Conservation (phyloP, 1,140 invertebrate genomes). For the Aphelenchoides besseyi region DNA sequence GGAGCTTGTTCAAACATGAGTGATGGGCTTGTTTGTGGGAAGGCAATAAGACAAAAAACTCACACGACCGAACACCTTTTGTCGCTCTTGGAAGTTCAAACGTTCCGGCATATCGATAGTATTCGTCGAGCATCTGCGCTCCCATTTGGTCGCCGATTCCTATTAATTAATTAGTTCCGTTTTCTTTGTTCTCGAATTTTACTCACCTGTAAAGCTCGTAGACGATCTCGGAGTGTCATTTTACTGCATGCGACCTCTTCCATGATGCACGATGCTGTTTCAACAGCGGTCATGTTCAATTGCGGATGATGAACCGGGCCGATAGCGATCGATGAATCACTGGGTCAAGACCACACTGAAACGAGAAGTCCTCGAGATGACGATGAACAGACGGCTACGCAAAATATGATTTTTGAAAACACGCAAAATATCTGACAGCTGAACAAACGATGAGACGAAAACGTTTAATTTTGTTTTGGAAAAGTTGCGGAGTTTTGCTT, state of each 20-base stretch:
- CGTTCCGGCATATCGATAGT: not conserved
- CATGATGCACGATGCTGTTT: not conserved
- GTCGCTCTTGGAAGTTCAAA: not conserved
- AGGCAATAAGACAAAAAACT: not conserved
- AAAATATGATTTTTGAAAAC: too few relatives aligned
- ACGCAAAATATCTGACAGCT: too few relatives aligned
- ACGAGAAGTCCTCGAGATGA: too few relatives aligned
- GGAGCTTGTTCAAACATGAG: not conserved
- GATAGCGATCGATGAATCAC: too few relatives aligned
- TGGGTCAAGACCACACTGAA: too few relatives aligned
- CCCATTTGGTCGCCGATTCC: not conserved
- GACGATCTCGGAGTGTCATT: not conserved
- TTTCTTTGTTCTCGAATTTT: not conserved
- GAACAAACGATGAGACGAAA: too few relatives aligned
- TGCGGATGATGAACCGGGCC: not conserved
- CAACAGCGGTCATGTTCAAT: not conserved
- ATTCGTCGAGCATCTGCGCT: not conserved
- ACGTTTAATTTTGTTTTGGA: too few relatives aligned
- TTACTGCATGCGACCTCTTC: conserved; percentile 1
- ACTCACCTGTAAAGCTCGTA: conserved; percentile 14
- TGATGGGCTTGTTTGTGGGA: conserved; percentile 1
- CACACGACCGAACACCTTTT: conserved; percentile 1
- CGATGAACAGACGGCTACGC: too few relatives aligned
- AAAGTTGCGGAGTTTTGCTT: too few relatives aligned
- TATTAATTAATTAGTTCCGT: not conserved